Percentiles rank a stretch among this genome's conserved stretches.
phyloP scores from a whole-genome alignment of 2,113 vertebrate species.

The Heptranchias perlo region DNA sequence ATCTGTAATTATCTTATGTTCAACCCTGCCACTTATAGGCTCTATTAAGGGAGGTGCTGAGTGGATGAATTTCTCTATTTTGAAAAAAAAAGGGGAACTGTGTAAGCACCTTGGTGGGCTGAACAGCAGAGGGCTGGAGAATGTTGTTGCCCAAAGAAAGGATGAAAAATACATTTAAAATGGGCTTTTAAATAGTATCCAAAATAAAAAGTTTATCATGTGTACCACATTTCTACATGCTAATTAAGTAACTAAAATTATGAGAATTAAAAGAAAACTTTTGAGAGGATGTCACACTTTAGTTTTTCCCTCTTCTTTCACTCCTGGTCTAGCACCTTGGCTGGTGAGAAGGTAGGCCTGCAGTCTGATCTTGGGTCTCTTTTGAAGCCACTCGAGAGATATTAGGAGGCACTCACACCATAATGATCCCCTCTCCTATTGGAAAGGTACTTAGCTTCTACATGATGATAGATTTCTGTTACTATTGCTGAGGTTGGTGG shows the following conservation, averaged over 20 bases:
- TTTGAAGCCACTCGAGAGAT: background rate
- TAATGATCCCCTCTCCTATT: background rate
- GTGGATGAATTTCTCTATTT: background rate
- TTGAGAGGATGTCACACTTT: no score
- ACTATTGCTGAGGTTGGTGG: no score
- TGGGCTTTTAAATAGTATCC: background rate
- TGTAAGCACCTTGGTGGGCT: background rate
- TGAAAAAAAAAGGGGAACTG: background rate
- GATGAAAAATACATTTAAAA: background rate
- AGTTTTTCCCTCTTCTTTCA: background rate
- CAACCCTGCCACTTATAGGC: background rate
- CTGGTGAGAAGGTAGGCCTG: background rate
- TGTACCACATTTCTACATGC: no score
- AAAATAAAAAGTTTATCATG: background rate
- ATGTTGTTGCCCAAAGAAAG: background rate
- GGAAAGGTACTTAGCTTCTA: background rate
- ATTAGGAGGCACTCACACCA: background rate
- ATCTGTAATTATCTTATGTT: no score
- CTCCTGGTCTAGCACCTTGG: background rate
- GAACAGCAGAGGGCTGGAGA: background rate
- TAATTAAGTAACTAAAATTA: no score
- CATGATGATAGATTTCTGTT: no score
- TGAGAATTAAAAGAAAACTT: no score
- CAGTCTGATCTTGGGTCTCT: background rate
- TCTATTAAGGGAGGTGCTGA: background rate